These are phyloP conservation scores for Globodera rostochiensis DNA, from an alignment of 1,140 invertebrate genomes.

Conservation along the genomic window DNA sequence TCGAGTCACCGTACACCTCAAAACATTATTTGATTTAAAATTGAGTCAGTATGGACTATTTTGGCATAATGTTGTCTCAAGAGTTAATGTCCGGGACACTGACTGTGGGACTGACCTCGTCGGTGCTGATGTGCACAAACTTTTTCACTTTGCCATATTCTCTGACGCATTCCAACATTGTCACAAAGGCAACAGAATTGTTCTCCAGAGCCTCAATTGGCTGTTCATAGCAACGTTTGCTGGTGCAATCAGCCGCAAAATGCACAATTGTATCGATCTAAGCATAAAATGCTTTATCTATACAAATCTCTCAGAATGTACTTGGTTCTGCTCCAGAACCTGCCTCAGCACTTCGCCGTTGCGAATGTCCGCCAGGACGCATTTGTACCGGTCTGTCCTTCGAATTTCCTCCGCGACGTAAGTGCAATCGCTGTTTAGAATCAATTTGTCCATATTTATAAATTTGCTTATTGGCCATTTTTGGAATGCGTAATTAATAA, in stretches of 20 bases:
- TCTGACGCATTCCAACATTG: slow-evolving; percentile 58
- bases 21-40: neutral
- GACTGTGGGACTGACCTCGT: slow-evolving; percentile 57
- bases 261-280: slow-evolving; percentile 64
- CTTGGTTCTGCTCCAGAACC: slow-evolving; percentile 50
- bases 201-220: slow-evolving; percentile 61
- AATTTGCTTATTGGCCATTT: slow-evolving; percentile 53
- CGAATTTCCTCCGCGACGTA: slow-evolving; percentile 57
- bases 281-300: neutral
- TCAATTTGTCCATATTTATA: slow-evolving; percentile 65
- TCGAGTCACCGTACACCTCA: slow-evolving; percentile 64
- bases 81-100: no score
- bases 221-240: slow-evolving; percentile 60
- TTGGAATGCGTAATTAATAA: slow-evolving; percentile 56
- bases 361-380: slow-evolving; percentile 57
- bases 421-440: slow-evolving; percentile 61
- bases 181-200: slow-evolving; percentile 62
- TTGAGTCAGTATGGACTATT: no score
- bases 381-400: slow-evolving; percentile 53
- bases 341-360: slow-evolving; percentile 47
- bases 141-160: slow-evolving; percentile 57
- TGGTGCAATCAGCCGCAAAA: slow-evolving; percentile 64
- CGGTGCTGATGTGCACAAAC: slow-evolving; percentile 66
- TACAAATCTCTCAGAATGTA: slow-evolving; percentile 6
- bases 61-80: no score